phyloP scores from a whole-genome alignment of 2,113 vertebrate species.

The Tragelaphus scriptus region DNA sequence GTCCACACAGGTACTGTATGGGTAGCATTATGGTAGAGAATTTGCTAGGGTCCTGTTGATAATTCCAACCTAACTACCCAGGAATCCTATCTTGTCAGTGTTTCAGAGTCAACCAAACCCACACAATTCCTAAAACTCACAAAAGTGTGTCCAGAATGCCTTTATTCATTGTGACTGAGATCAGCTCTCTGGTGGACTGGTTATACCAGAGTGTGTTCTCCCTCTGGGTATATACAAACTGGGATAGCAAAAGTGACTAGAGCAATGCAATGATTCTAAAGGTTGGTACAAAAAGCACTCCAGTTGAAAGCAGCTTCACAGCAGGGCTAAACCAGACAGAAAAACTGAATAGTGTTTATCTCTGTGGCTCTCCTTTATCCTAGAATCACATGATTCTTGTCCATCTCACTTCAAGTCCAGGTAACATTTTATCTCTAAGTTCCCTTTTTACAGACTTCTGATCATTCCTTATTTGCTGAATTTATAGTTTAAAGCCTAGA shows the following conservation, averaged over 20 bases:
- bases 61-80: not conserved
- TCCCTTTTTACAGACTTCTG: not conserved
- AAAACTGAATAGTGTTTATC: not conserved
- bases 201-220: not conserved
- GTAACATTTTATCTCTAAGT: not conserved
- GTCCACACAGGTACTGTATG: not conserved
- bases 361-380: slow-evolving; percentile 12
- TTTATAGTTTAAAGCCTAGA: slow-evolving; percentile 13
- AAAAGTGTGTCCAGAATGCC: not conserved
- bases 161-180: slow-evolving; percentile 4
- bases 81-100: not conserved
- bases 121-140: not conserved
- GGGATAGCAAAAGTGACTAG: slow-evolving; percentile 20
- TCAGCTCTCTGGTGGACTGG: not conserved
- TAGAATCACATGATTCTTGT: not conserved
- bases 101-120: not conserved
- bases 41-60: not conserved
- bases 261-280: not conserved
- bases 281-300: not conserved
- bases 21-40: not conserved
- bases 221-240: not conserved
- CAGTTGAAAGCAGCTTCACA: slow-evolving; percentile 6
- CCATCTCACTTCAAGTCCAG: not conserved
- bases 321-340: not conserved
- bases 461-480: not conserved